Percentiles rank a stretch among this genome's conserved stretches.
Evolutionary conservation across 2,113 vertebrate species (phyloP).

Genomic region (Dipodomys ordii): DNA sequence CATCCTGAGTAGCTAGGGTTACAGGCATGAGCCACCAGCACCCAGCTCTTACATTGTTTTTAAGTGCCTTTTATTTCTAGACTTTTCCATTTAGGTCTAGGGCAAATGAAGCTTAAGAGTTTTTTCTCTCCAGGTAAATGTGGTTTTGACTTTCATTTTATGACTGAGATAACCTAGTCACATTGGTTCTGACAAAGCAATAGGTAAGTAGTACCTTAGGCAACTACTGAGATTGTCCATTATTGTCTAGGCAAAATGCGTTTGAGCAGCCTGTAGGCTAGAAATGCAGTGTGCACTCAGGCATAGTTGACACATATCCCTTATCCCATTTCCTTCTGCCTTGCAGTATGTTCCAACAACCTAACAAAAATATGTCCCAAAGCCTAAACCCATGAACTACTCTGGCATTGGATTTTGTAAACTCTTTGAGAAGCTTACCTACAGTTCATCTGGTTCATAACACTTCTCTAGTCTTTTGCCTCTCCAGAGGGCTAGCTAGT

Average conservation of each 20-base stretch:
- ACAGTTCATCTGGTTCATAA: constrained; percentile 21
- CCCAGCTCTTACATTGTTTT: neutral
- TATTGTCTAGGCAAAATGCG: constrained; percentile 18
- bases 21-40: too few relatives aligned
- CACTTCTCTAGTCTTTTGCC: neutral
- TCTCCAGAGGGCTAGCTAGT: neutral
- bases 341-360: constrained; percentile 8
- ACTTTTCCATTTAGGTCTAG: constrained; percentile 3
- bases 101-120: constrained; percentile 14
- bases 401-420: constrained; percentile 48
- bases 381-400: neutral
- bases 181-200: constrained; percentile 50
- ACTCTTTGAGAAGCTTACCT: constrained; percentile 53
- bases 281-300: neutral
- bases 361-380: constrained; percentile 24
- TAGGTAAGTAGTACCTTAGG: constrained; percentile 4
- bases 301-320: neutral
- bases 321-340: constrained; percentile 41
- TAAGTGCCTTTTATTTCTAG: constrained; percentile 55
- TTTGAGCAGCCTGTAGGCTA: constrained; percentile 17
- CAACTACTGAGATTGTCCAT: constrained; percentile 40
- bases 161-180: constrained; percentile 33
- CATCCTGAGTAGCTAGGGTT: too few relatives aligned
- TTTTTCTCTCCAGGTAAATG: constrained; percentile 32
- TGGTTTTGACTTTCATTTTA: constrained; percentile 66